These are phyloP conservation scores for Brachyalestes nurse DNA, from an alignment of 2,797 vertebrate genomes.

Conservation along the genomic window DNA sequence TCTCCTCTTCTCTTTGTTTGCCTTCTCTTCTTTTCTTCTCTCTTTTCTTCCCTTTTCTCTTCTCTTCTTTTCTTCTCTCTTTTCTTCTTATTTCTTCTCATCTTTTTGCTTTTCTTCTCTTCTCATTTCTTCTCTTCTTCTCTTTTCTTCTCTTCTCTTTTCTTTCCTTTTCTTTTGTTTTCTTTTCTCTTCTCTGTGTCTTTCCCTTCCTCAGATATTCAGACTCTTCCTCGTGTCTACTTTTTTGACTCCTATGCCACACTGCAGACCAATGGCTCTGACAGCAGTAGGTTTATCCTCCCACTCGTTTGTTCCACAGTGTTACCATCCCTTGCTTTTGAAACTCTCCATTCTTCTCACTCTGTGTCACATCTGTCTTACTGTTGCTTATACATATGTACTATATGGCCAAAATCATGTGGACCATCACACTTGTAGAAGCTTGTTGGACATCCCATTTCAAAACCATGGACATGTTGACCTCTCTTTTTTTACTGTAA, in stretches of 20 bases:
- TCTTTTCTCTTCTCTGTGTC: slow-evolving; percentile 38
- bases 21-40: slow-evolving; percentile 13
- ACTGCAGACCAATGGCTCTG: slow-evolving; percentile 84
- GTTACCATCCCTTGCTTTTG: slow-evolving; percentile 8
- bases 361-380: neutral
- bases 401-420: too few species aligned
- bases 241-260: slow-evolving; percentile 89
- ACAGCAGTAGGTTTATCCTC: slow-evolving; percentile 83
- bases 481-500: too few species aligned
- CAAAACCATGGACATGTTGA: too few species aligned
- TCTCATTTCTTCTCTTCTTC: slow-evolving; percentile 1
- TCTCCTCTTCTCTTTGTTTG: slow-evolving; percentile 42
- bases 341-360: slow-evolving; percentile 10
- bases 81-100: slow-evolving; percentile 17
- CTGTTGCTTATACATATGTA: neutral
- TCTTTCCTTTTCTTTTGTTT: slow-evolving; percentile 13
- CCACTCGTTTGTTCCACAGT: neutral
- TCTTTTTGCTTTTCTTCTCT: slow-evolving; percentile 20
- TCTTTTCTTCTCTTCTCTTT: slow-evolving; percentile 6
- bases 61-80: slow-evolving; percentile 1
- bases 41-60: slow-evolving; percentile 13
- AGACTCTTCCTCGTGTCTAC: slow-evolving; percentile 90
- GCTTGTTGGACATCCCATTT: too few species aligned
- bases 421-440: too few species aligned
- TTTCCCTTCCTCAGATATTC: slow-evolving; percentile 80